Evolutionary conservation across 2,797 vertebrate species (phyloP).

Genomic region (Etheostoma perlongum): DNA sequence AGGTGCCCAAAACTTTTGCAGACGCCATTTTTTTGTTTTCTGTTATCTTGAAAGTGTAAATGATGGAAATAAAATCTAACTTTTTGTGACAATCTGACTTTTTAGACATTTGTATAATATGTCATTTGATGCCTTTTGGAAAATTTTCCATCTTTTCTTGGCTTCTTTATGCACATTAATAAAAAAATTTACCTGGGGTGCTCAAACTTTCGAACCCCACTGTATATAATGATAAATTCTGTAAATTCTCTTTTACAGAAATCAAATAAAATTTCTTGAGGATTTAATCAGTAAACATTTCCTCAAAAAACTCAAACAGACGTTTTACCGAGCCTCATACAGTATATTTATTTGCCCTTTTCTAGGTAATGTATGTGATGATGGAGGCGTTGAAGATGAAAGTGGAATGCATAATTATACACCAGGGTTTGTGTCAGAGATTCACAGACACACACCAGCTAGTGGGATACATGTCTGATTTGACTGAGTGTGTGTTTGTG

Average conservation of each 20-base stretch:
- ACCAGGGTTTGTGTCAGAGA: constrained; percentile 29
- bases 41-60: too few relatives aligned
- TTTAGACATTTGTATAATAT: too few relatives aligned
- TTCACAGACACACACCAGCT: constrained; percentile 26
- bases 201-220: too few relatives aligned
- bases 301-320: not conserved
- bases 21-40: too few relatives aligned
- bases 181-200: too few relatives aligned
- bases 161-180: too few relatives aligned
- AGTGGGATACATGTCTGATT: constrained; percentile 26
- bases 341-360: constrained; percentile 6
- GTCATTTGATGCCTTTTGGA: too few relatives aligned
- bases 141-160: too few relatives aligned
- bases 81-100: too few relatives aligned
- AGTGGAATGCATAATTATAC: constrained; percentile 35
- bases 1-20: too few relatives aligned
- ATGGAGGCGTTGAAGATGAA: constrained; percentile 9
- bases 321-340: not conserved
- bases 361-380: not conserved
- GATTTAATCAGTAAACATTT: constrained; percentile 15
- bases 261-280: not conserved
- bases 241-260: not conserved
- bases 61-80: too few relatives aligned
- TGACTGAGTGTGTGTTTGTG: constrained; percentile 36
- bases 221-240: not conserved